phyloP scores from a whole-genome alignment of 2,113 vertebrate species.

The Syngnathus typhle region DNA sequence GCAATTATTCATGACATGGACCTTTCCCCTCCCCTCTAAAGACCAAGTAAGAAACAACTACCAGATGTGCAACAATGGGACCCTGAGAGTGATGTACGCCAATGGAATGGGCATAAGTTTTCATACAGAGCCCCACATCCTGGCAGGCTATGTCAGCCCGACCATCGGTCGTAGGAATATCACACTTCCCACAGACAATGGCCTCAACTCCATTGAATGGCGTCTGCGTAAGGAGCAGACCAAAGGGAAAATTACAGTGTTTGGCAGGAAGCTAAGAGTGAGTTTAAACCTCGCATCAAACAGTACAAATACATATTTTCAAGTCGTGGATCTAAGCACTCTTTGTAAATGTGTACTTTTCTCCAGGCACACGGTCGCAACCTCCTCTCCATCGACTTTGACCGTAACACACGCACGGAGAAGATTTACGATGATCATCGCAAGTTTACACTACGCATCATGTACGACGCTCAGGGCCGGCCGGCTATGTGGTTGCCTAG shows the following conservation, averaged over 20 bases:
- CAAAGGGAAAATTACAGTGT: slow-evolving; percentile 96
- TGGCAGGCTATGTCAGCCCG: slow-evolving; percentile 92
- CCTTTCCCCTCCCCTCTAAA: slow-evolving; percentile 51
- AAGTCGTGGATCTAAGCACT: background rate
- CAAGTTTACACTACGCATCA: slow-evolving; percentile 93
- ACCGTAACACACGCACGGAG: slow-evolving; percentile 94
- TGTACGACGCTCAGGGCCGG: slow-evolving; percentile 91
- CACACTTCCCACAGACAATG: slow-evolving; percentile 94
- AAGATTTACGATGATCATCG: slow-evolving; percentile 98
- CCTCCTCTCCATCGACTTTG: slow-evolving; percentile 93
- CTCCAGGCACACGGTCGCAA: slow-evolving; percentile 90
- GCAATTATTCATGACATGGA: slow-evolving; percentile 4
- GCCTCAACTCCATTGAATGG: slow-evolving; percentile 98
- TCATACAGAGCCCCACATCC: slow-evolving; percentile 95
- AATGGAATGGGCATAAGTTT: slow-evolving; percentile 99
- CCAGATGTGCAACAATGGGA: slow-evolving; percentile 96
- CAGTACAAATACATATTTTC: background rate
- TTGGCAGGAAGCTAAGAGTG: slow-evolving; percentile 96
- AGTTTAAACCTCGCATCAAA: slow-evolving; percentile 40
- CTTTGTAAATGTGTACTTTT: background rate
- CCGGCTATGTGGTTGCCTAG: slow-evolving; percentile 96
- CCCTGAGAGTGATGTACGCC: slow-evolving; percentile 94
- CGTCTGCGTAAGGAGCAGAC: slow-evolving; percentile 94
- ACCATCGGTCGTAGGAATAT: slow-evolving; percentile 96
- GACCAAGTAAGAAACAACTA: slow-evolving; percentile 99